A percentile compares a stretch with the other conserved stretches of the same genome.
phyloP scores from a whole-genome alignment of 2,113 vertebrate genomes.

The Melanocharis versteri region DNA sequence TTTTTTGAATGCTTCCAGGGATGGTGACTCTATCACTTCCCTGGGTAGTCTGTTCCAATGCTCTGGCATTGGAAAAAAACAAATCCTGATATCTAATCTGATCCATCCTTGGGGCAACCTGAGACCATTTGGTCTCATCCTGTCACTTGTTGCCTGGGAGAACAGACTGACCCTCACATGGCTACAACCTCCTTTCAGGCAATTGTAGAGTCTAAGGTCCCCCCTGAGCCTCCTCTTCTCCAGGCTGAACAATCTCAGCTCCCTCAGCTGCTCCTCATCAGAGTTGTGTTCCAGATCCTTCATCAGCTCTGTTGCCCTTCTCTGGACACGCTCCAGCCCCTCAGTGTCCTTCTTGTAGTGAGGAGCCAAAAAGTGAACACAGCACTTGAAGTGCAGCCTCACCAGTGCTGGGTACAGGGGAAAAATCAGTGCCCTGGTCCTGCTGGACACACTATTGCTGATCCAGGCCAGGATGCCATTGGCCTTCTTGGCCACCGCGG shows the following conservation, averaged over 20 bases:
- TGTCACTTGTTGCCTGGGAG: background rate
- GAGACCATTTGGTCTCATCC: background rate
- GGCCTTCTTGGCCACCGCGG: background rate
- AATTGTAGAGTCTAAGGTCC: background rate
- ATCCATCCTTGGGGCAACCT: background rate
- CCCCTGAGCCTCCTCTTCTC: background rate
- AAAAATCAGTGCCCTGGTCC: background rate
- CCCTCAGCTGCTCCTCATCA: background rate
- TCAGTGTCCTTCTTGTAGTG: background rate
- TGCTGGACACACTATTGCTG: background rate
- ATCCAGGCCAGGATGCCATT: background rate
- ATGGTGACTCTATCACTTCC: background rate
- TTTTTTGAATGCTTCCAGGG: background rate
- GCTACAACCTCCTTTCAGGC: background rate
- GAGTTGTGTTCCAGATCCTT: background rate
- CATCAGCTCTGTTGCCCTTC: rapidly evolving
- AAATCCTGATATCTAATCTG: background rate
- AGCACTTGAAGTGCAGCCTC: rapidly evolving
- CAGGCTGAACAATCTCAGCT: background rate
- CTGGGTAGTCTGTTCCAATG: background rate
- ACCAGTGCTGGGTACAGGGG: rapidly evolving
- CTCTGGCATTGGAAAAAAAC: background rate
- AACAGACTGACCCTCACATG: background rate
- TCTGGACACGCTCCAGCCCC: rapidly evolving
- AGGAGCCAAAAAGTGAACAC: too few species aligned